Conservation (phyloP, 1,140 invertebrate species). For the Latrodectus geometricus region DNA sequence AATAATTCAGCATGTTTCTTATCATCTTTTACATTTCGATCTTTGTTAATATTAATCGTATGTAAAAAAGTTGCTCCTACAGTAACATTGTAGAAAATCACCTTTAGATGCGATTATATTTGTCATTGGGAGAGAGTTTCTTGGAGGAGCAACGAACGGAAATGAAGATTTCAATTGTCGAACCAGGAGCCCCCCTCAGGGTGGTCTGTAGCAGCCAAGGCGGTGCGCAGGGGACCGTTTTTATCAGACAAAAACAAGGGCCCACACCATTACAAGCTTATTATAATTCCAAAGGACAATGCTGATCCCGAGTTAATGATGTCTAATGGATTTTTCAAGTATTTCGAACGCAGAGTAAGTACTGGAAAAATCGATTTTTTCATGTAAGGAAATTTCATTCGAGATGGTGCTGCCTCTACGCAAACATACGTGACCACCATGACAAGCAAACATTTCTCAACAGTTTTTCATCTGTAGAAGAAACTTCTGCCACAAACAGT, state of each 20-base stretch:
- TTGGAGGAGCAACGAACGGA: neutral
- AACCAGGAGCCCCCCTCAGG: neutral
- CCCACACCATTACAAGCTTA: neutral
- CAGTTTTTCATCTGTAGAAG: too few species aligned
- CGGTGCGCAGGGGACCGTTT: neutral
- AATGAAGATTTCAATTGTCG: neutral
- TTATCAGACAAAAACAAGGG: neutral
- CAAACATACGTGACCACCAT: neutral
- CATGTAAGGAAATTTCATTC: neutral
- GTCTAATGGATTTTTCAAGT: neutral
- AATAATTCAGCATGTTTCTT: too few species aligned
- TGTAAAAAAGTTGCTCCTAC: too few species aligned
- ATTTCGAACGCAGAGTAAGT: neutral
- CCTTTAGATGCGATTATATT: too few species aligned
- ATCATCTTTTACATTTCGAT: too few species aligned
- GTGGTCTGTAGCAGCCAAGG: neutral
- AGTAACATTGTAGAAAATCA: too few species aligned
- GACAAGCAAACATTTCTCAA: neutral
- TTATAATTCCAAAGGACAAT: neutral
- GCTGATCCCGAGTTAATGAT: neutral
- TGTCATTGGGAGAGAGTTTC: neutral
- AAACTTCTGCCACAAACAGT: too few species aligned
- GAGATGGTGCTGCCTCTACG: neutral
- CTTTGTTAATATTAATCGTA: too few species aligned
- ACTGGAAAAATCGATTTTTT: neutral